phyloP scores from a whole-genome alignment of 2,888 invertebrate genomes.

The Clivina fossor region DNA sequence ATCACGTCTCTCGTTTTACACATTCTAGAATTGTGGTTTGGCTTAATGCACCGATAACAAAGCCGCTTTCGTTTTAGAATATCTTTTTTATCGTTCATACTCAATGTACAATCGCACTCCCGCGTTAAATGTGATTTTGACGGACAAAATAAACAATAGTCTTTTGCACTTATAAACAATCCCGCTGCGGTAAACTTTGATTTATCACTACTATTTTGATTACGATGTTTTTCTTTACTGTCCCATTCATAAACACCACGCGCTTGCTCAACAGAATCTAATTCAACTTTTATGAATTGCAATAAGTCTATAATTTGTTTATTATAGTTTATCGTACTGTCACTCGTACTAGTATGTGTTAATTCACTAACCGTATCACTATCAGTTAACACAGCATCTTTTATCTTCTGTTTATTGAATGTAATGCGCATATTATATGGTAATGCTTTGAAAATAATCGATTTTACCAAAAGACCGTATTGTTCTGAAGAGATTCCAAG shows the following conservation, averaged over 20 bases:
- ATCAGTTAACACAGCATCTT: background rate
- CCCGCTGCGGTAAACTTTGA: background rate
- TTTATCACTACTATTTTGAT: background rate
- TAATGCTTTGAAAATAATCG: conserved; percentile 2
- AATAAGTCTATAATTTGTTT: conserved; percentile 4
- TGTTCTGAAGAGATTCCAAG: background rate
- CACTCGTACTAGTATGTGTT: background rate
- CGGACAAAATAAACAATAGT: conserved; percentile 10
- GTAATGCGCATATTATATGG: conserved; percentile 1
- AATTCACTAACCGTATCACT: background rate
- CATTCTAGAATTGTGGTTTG: background rate
- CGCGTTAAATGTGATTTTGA: background rate
- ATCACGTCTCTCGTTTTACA: conserved; percentile 1
- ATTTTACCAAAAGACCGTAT: conserved; percentile 12
- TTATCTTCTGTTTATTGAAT: conserved; percentile 3
- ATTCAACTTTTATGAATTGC: conserved; percentile 1
- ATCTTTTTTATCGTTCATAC: background rate
- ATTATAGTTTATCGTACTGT: background rate
- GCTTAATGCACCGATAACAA: conserved; percentile 2
- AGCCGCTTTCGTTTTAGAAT: background rate
- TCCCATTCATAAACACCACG: background rate
- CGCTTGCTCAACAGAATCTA: conserved; percentile 9
- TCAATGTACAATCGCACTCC: conserved; percentile 1
- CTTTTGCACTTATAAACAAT: background rate
- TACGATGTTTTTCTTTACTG: too few species aligned